Base-by-base conservation (phyloP, 2,797 vertebrate genomes). In the Pantherophis vulpinus region DNA sequence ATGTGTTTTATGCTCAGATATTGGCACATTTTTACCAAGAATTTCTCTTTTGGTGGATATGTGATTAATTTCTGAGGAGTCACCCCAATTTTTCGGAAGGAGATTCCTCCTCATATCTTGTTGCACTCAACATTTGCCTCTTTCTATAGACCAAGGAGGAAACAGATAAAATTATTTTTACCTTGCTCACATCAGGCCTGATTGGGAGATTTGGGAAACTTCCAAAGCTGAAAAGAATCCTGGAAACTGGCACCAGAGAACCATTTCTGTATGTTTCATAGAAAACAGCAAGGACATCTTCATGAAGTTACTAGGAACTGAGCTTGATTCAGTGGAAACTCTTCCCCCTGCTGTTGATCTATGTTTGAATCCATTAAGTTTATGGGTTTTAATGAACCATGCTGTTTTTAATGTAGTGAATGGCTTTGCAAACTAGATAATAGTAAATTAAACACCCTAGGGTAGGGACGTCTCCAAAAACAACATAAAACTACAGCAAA, bases 361-460 rank as follows among this genome's bases (percentile, higher is more conserved):
- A 66, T 66, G 61, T 66, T 54, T 55, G 61, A 59, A 86, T 91
- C 47, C 90, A 83, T 91, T 60, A 18, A 58, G 79, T 16, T 59
- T 86, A 59, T 83, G 79, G 27, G 56, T 60, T 83, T 86, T 86
- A 59, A 91, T 60, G 55, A 59, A 70, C 37, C 27, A 32, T 87
- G n/a, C 51, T 87, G 51, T 87, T 92, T 92, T 92, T 87, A 92
- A 87, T 87, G 47, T 66, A 6, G 51, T 61, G 37, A 91, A 91
- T n/a, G 25, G 37, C 47, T 63, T 87, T 87, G 51, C 25, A 91
- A 91, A 79, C 25, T 79, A 58, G 54, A 83, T 79, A 86, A 86
- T 32, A 63, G 32, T 66, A 60, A 91, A 61, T 58, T 83, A 60
- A 59, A 60, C n/a, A 47, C 32, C 58, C 59, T 60, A 11, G 42